Evolutionary conservation across 2,797 vertebrate genomes (phyloP).

Genomic region (Rhabdophis nuchalis): DNA sequence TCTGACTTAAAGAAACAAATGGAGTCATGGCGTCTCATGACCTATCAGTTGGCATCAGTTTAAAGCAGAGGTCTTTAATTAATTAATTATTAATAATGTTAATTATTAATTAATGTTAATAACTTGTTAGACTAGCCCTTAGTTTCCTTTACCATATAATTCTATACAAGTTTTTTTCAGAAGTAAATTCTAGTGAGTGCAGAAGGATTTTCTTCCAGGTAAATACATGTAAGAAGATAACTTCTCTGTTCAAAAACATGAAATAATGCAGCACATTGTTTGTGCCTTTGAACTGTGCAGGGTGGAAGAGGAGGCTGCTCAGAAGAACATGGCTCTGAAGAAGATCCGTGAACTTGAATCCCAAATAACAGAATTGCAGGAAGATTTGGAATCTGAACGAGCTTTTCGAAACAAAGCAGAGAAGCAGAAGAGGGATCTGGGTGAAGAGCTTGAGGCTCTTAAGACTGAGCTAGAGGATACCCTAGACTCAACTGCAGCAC

Average conservation of each 20-base stretch:
- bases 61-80: not conserved
- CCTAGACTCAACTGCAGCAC: conserved; percentile 90
- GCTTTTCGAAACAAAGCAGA: conserved; percentile 88
- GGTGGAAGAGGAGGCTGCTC: conserved; percentile 92
- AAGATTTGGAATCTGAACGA: conserved; percentile 93
- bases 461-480: conserved; percentile 98
- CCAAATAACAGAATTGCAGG: conserved; percentile 92
- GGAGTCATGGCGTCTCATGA: not conserved
- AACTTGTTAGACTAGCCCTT: not conserved
- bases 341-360: conserved; percentile 95
- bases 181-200: not conserved
- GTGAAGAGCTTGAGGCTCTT: conserved; percentile 94
- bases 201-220: conserved; percentile 12
- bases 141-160: not conserved
- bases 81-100: too few relatives aligned
- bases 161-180: not conserved
- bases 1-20: not conserved
- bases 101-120: too few relatives aligned
- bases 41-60: conserved; percentile 7
- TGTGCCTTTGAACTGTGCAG: conserved; percentile 65
- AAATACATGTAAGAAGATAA: not conserved
- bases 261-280: not conserved
- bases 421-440: conserved; percentile 92
- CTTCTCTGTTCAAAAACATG: not conserved
- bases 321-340: conserved; percentile 94